Percentiles rank a stretch among this genome's conserved stretches.
These are phyloP conservation scores for Pinna nobilis DNA, from an alignment of 1,140 invertebrate genomes.

Conservation along the genomic window DNA sequence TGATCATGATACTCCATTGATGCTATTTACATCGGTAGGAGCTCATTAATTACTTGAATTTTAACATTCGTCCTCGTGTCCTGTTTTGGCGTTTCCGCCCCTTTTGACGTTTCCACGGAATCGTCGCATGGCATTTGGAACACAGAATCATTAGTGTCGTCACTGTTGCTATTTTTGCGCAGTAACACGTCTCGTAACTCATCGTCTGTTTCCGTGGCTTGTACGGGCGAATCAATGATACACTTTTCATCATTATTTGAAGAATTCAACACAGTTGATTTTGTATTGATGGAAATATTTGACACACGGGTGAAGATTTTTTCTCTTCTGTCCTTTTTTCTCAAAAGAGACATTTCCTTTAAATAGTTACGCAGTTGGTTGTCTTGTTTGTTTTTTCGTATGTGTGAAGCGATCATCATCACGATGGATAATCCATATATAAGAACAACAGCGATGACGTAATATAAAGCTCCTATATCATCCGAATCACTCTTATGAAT, in stretches of 20 bases:
- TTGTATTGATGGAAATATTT: constrained; percentile 46
- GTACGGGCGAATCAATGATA: not conserved
- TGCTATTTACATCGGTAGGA: constrained; percentile 39
- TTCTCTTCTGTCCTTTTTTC: constrained; percentile 66
- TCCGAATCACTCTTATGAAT: constrained; percentile 51
- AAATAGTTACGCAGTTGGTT: constrained; percentile 67
- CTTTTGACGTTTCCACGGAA: constrained; percentile 20
- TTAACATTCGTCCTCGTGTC: constrained; percentile 37
- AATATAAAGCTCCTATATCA: constrained; percentile 71
- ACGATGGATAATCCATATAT: constrained; percentile 73
- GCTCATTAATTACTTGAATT: constrained; percentile 57
- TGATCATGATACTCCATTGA: no score
- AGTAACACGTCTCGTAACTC: constrained; percentile 45
- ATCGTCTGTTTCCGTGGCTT: constrained; percentile 42
- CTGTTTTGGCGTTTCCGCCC: constrained; percentile 20
- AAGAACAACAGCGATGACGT: constrained; percentile 71
- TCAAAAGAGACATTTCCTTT: constrained; percentile 69
- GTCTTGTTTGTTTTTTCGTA: constrained; percentile 71
- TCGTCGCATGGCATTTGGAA: constrained; percentile 45
- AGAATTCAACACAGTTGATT: not conserved
- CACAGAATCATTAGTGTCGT: constrained; percentile 50
- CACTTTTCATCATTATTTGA: not conserved
- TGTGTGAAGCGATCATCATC: constrained; percentile 74
- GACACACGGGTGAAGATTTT: constrained; percentile 61
- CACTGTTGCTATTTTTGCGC: constrained; percentile 43